Evolutionary conservation across 2,797 vertebrate genomes (phyloP), one percentile per base, ranked within the genome.

Genomic region (Picus viridis): DNA sequence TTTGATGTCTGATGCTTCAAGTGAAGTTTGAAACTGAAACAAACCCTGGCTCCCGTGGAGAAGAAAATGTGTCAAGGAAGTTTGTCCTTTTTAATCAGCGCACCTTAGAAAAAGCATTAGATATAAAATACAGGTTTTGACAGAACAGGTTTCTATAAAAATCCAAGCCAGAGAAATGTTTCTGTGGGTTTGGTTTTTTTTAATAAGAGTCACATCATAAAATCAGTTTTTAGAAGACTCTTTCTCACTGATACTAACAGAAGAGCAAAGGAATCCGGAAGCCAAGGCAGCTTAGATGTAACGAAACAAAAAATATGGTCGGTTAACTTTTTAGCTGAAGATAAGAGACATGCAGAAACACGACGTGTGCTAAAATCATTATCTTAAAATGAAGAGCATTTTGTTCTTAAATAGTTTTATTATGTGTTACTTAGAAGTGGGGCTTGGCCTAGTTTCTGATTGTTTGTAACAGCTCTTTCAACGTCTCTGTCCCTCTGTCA

Each of bases 31-130:
- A 95, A 91, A 87, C 74, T 29, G 27, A 95, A 95, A 91, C 86
- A 86, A 95, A 91, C 70, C 69, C 63, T 61, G 90, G 24, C 74
- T 94, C 94, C 90, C 62, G 88, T 54, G 84, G 93, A 91, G 86
- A 94, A 91, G 94, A 96, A 96, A 95, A 97, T 94, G 62, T 80
- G 32, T 90, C 1, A 22, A 87, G 69, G 51, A 96, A 85, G 79
- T 94, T 92, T 90, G 84, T 88, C 73, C 65, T 96, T 96, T 95
- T 83, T 81, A 91, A 91, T 94, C 89, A 95, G 32, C 93, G 49
- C 53, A 81, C 75, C 89, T 86, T 59, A 69, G 86, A 90, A 75
- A 71, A 90, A 62, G 70, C 74, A 72, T 90, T 88, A 91, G 72
- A 88, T 73, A 63, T 88, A 59, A 94, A 95, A 88, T 73, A 64